These are phyloP conservation scores for Microhierax caerulescens DNA, from an alignment of 2,797 vertebrate genomes.

Conservation along the genomic window DNA sequence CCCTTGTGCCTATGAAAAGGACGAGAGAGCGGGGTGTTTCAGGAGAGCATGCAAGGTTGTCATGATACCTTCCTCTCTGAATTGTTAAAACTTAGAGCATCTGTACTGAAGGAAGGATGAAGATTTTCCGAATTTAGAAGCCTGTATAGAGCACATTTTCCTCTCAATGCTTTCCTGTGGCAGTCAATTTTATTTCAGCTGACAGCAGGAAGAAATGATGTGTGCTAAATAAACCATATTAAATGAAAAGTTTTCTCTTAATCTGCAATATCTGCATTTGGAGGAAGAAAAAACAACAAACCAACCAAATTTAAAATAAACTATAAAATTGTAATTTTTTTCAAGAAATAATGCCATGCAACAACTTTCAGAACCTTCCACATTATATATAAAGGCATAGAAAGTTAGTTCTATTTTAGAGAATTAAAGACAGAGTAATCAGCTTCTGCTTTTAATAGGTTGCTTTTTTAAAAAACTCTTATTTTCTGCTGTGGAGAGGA, in stretches of 20 bases:
- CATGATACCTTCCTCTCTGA: neutral
- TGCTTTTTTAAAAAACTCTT: neutral
- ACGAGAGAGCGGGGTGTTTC: neutral
- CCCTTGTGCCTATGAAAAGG: neutral
- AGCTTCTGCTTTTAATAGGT: neutral
- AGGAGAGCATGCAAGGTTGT: neutral
- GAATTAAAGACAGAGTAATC: neutral
- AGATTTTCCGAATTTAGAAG: slow-evolving; percentile 49
- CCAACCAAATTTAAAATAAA: neutral
- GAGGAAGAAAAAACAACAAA: neutral
- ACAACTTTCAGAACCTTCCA: neutral
- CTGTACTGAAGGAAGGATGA: neutral
- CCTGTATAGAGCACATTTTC: neutral
- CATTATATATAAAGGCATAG: neutral
- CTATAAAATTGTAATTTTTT: neutral
- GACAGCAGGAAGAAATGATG: slow-evolving; percentile 32
- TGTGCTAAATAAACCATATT: neutral
- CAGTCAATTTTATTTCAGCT: slow-evolving; percentile 20
- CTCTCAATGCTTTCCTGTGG: neutral
- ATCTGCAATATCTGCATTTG: neutral
- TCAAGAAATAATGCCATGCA: neutral
- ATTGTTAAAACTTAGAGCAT: neutral
- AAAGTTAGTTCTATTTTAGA: neutral
- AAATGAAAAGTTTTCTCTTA: neutral
- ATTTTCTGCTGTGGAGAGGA: neutral